Evolutionary conservation across 2,113 vertebrate genomes (phyloP).

Genomic region (Chitala chitala): DNA sequence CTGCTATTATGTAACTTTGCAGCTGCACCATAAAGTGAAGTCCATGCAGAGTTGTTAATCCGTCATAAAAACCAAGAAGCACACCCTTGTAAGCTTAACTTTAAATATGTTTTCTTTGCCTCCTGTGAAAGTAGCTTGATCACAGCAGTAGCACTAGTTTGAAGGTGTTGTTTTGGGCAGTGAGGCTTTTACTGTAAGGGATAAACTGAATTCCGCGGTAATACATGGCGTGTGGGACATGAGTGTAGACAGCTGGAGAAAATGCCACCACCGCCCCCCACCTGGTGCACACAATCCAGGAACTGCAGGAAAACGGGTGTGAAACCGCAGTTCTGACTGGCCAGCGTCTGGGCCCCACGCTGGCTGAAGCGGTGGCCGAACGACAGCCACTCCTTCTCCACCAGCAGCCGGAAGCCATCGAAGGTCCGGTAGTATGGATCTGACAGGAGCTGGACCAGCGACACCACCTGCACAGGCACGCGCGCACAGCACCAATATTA

Average conservation of each 20-base stretch:
- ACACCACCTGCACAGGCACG: constrained; percentile 72
- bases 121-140: too few species aligned
- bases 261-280: neutral
- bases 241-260: neutral
- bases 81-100: too few species aligned
- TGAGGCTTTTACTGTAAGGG: neutral
- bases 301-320: constrained; percentile 93
- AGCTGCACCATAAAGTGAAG: too few species aligned
- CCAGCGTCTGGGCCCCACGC: constrained; percentile 84
- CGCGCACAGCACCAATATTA: neutral
- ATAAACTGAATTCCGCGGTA: too few species aligned
- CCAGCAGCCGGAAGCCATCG: constrained; percentile 88
- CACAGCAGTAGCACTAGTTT: too few species aligned
- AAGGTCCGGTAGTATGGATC: constrained; percentile 92
- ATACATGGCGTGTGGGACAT: too few species aligned
- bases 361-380: constrained; percentile 94
- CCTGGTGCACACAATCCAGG: constrained; percentile 91
- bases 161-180: neutral
- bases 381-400: constrained; percentile 97
- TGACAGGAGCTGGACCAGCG: constrained; percentile 86
- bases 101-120: too few species aligned
- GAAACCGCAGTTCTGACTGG: constrained; percentile 83
- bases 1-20: too few species aligned
- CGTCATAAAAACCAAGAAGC: too few species aligned
- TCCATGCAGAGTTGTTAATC: too few species aligned